Percentiles rank a stretch among this genome's conserved stretches.
These are phyloP conservation scores for Tolmerus cingulatus DNA, from an alignment of 2,888 invertebrate species.

Conservation along the genomic window DNA sequence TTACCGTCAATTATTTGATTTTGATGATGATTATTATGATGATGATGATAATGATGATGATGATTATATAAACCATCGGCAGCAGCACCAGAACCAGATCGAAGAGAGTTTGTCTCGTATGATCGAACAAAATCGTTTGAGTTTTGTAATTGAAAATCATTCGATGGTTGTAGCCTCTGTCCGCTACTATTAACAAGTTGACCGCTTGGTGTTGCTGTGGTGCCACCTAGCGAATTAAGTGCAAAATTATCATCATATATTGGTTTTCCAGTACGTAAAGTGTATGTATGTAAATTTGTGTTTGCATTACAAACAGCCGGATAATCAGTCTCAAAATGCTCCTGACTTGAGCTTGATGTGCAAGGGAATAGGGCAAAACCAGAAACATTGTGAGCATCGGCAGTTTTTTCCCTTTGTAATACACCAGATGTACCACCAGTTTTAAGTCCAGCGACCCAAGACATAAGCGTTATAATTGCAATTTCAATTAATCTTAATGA, in stretches of 20 bases:
- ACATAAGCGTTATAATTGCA: slow-evolving; percentile 83
- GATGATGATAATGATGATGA: slow-evolving; percentile 46
- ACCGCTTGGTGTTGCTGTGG: slow-evolving; percentile 42
- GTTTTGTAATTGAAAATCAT: slow-evolving; percentile 55
- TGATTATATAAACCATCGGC: neutral
- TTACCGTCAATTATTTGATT: slow-evolving; percentile 43
- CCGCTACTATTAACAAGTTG: neutral
- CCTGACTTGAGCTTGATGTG: slow-evolving; percentile 83
- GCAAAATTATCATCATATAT: slow-evolving; percentile 76
- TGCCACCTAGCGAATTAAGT: slow-evolving; percentile 64
- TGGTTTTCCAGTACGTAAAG: slow-evolving; percentile 78
- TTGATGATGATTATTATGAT: slow-evolving; percentile 51
- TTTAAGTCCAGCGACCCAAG: slow-evolving; percentile 85
- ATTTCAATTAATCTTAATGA: slow-evolving; percentile 85
- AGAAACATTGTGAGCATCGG: slow-evolving; percentile 70
- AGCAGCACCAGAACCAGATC: slow-evolving; percentile 44
- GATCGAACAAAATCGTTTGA: slow-evolving; percentile 59
- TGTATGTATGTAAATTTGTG: slow-evolving; percentile 84
- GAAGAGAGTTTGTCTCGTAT: slow-evolving; percentile 60
- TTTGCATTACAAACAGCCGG: slow-evolving; percentile 88
- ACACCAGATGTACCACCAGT: slow-evolving; percentile 60
- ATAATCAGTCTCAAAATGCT: slow-evolving; percentile 83
- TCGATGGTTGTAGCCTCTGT: slow-evolving; percentile 34
- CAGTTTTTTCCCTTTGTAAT: slow-evolving; percentile 77
- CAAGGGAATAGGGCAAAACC: slow-evolving; percentile 84